Evolutionary conservation across 1,140 invertebrate species (phyloP).

Genomic region (Triops cancriformis): DNA sequence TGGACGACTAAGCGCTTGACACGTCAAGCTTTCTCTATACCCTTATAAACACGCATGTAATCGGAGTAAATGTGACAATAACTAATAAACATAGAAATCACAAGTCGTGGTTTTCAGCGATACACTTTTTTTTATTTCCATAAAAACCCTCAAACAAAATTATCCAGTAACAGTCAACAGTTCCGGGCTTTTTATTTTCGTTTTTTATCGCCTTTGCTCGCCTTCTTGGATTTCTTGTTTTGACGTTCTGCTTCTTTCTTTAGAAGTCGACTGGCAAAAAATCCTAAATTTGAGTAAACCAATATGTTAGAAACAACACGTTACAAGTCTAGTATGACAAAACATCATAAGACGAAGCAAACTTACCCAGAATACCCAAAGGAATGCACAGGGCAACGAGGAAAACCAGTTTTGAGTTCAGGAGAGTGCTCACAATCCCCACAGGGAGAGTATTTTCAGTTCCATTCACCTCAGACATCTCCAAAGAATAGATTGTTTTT

Average conservation of each 20-base stretch:
- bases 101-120: neutral
- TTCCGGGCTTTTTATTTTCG: neutral
- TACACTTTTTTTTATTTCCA: neutral
- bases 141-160: neutral
- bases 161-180: neutral
- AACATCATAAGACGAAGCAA: too few relatives aligned
- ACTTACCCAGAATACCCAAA: neutral
- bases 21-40: neutral
- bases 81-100: neutral
- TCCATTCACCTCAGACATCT: neutral
- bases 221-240: neutral
- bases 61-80: neutral
- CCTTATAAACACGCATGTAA: neutral
- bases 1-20: neutral
- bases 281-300: neutral
- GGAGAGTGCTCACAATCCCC: slow-evolving; percentile 8
- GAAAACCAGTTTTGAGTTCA: neutral
- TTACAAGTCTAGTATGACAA: too few relatives aligned
- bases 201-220: neutral
- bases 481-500: neutral
- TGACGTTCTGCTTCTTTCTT: neutral
- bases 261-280: neutral
- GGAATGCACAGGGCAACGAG: neutral
- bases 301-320: too few relatives aligned
- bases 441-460: neutral